Evolutionary conservation across 2,113 vertebrate species (phyloP).

Genomic region (Cyprinodon variegatus): DNA sequence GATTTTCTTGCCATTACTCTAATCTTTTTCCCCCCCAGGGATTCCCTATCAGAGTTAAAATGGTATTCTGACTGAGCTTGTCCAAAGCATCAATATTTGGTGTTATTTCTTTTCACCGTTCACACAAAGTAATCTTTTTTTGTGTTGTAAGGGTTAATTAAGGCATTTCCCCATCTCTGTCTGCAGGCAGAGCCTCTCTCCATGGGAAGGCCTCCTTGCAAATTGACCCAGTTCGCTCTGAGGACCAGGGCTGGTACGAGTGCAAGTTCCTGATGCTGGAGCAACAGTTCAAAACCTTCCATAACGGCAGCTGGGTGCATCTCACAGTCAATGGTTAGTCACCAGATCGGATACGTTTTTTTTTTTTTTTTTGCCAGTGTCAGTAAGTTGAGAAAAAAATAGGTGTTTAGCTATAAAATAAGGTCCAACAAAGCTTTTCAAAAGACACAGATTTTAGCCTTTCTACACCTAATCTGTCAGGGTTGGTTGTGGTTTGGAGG

Average conservation of each 20-base stretch:
- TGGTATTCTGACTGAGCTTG: too few species aligned
- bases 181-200: slow-evolving; percentile 91
- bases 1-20: too few species aligned
- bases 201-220: slow-evolving; percentile 96
- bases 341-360: slow-evolving; percentile 12
- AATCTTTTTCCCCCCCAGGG: too few species aligned
- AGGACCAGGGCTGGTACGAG: slow-evolving; percentile 99
- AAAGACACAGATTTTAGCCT: neutral
- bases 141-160: neutral
- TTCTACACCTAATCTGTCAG: neutral
- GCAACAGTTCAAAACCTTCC: slow-evolving; percentile 97
- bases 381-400: neutral
- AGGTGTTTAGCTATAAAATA: neutral
- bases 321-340: slow-evolving; percentile 96
- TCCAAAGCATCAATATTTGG: too few species aligned
- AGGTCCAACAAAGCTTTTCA: neutral
- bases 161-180: neutral
- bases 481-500: too few species aligned
- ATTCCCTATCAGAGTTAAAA: too few species aligned
- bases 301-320: slow-evolving; percentile 99
- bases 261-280: slow-evolving; percentile 98
- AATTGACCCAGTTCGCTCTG: slow-evolving; percentile 93
- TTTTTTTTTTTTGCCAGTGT: neutral
- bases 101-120: too few species aligned
- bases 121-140: neutral